Evolutionary conservation across 2,797 vertebrate species (phyloP).

Genomic region (Galago senegalensis): DNA sequence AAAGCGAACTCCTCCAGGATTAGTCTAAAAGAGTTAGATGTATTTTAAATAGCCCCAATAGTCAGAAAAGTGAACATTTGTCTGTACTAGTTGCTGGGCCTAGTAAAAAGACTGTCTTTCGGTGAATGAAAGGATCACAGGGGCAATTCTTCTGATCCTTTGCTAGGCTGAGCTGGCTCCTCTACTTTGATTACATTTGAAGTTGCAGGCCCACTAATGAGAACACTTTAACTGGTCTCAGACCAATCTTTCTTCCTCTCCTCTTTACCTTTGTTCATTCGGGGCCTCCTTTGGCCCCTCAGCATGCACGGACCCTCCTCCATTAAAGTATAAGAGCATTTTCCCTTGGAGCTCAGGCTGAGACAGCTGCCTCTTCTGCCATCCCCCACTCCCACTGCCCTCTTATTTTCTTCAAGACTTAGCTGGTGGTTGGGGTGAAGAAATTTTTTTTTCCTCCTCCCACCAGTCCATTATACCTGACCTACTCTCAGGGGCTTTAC

Average conservation of each 20-base stretch:
- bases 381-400: background rate
- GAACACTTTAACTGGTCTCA: slow-evolving; percentile 75
- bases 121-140: slow-evolving; percentile 66
- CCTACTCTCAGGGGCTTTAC: slow-evolving; percentile 5
- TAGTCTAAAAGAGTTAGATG: slow-evolving; percentile 61
- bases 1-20: slow-evolving; percentile 66
- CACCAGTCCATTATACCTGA: slow-evolving; percentile 19
- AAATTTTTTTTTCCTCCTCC: slow-evolving; percentile 43
- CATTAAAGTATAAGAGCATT: slow-evolving; percentile 67
- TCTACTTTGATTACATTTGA: slow-evolving; percentile 81
- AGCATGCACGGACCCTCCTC: slow-evolving; percentile 61
- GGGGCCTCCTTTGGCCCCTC: slow-evolving; percentile 57
- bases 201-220: slow-evolving; percentile 80
- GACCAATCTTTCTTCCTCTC: slow-evolving; percentile 70
- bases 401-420: slow-evolving; percentile 74
- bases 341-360: slow-evolving; percentile 43
- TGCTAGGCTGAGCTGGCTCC: slow-evolving; percentile 61
- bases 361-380: slow-evolving; percentile 72
- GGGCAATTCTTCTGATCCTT: slow-evolving; percentile 75
- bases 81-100: slow-evolving; percentile 40
- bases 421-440: slow-evolving; percentile 15
- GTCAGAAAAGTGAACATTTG: slow-evolving; percentile 56
- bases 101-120: slow-evolving; percentile 68
- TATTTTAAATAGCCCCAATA: slow-evolving; percentile 65
- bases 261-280: slow-evolving; percentile 79